phyloP scores from a whole-genome alignment of 2,797 vertebrate genomes.

The Rhinatrema bivittatum region DNA sequence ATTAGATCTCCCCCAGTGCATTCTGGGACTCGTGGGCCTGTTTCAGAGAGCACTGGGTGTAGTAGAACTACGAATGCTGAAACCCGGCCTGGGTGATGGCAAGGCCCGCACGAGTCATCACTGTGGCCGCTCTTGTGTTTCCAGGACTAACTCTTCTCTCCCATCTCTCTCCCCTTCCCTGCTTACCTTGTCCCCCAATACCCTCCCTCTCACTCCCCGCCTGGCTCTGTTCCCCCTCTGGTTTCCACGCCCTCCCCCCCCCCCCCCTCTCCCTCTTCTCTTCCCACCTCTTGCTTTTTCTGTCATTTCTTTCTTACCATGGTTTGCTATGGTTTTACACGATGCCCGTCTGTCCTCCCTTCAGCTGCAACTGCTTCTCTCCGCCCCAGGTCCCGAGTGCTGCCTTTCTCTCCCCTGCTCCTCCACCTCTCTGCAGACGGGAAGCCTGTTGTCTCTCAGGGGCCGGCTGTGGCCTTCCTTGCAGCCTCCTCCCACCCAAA shows the following conservation, averaged over 20 bases:
- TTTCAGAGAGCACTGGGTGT: too few species aligned
- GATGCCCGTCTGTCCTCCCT: neutral
- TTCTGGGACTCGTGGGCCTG: too few species aligned
- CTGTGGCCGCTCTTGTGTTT: neutral
- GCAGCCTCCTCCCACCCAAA: constrained; percentile 24
- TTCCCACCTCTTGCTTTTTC: neutral
- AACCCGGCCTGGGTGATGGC: too few species aligned
- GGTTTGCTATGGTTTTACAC: constrained; percentile 7
- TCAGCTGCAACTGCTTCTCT: constrained; percentile 16
- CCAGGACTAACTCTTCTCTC: neutral
- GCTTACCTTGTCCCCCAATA: neutral
- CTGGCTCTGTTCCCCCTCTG: neutral
- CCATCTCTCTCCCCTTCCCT: neutral
- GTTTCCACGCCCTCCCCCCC: neutral
- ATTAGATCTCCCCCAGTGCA: too few species aligned
- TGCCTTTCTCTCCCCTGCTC: constrained; percentile 57
- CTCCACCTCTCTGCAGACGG: constrained; percentile 47
- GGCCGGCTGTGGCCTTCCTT: constrained; percentile 33
- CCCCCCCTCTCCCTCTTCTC: neutral
- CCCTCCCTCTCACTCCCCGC: neutral
- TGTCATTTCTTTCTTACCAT: neutral
- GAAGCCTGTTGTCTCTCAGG: neutral
- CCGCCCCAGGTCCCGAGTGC: neutral
- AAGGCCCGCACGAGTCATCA: too few species aligned
- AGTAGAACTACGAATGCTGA: too few species aligned